Percentiles rank a stretch among this genome's conserved stretches.
These are phyloP conservation scores for Eilema depressum DNA, from an alignment of 2,888 invertebrate species.

Conservation along the genomic window DNA sequence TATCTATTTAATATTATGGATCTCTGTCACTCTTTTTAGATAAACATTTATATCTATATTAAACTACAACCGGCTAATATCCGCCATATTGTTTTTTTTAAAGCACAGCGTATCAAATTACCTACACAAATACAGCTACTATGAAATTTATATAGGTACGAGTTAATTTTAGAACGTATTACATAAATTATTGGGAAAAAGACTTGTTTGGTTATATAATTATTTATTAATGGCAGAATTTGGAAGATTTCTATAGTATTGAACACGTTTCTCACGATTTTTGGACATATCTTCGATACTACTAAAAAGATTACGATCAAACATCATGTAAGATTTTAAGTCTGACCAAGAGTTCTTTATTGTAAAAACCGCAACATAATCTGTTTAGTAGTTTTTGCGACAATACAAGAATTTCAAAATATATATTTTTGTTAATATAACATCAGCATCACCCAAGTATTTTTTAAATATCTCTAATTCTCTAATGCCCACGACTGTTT, in stretches of 20 bases:
- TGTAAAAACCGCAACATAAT: no score
- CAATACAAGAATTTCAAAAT: no score
- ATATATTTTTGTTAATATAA: no score
- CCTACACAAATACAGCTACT: conserved; percentile 16
- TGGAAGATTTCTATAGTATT: background rate
- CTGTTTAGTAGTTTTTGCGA: no score
- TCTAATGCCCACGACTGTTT: no score
- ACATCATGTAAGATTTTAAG: no score
- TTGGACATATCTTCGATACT: no score
- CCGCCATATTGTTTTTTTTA: conserved; percentile 12
- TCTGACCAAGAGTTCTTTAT: no score
- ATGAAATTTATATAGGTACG: conserved; percentile 14
- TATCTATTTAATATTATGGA: background rate
- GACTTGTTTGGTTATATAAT: background rate
- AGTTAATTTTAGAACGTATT: background rate
- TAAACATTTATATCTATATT: background rate
- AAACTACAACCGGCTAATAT: background rate
- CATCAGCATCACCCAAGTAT: no score
- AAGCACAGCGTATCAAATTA: conserved; percentile 11
- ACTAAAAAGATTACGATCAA: no score
- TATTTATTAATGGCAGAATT: background rate
- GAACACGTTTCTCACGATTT: no score
- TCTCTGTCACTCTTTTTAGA: background rate
- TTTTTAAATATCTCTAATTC: no score
- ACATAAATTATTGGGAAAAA: conserved; percentile 22